A percentile compares a stretch with the other conserved stretches of the same genome.
Evolutionary conservation across 2,888 invertebrate species (phyloP).

Genomic region (Aquatica leii): DNA sequence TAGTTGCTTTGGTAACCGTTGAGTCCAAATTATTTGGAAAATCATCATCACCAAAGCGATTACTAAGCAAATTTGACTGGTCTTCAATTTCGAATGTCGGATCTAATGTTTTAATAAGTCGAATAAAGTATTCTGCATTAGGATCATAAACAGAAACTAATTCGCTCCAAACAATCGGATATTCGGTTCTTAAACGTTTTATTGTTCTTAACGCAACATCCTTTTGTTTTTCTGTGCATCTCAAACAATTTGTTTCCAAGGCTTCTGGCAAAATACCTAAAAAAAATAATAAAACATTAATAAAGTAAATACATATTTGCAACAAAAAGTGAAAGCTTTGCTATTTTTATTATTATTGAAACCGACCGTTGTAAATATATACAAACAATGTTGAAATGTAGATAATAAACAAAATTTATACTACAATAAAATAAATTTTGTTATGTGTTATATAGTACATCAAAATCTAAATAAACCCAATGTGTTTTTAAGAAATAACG

Average conservation of each 20-base stretch:
- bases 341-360: too few species aligned
- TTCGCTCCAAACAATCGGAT: constrained; percentile 73
- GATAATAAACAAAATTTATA: too few species aligned
- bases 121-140: constrained; percentile 67
- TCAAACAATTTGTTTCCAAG: constrained; percentile 69
- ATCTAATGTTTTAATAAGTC: constrained; percentile 56
- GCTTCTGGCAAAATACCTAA: constrained; percentile 77
- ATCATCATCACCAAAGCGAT: constrained; percentile 20
- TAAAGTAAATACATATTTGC: too few species aligned
- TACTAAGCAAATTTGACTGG: constrained; percentile 10
- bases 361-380: too few species aligned
- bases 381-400: too few species aligned
- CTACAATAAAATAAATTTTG: too few species aligned
- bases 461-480: too few species aligned
- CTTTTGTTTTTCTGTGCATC: constrained; percentile 74
- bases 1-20: constrained; percentile 18
- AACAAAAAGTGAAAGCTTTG: too few species aligned
- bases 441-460: too few species aligned
- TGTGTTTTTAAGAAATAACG: too few species aligned
- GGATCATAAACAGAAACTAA: constrained; percentile 74
- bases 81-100: neutral
- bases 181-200: constrained; percentile 69
- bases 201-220: constrained; percentile 71
- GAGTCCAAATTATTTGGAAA: constrained; percentile 9
- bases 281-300: constrained; percentile 42